Percentiles rank a stretch among this genome's conserved stretches.
Evolutionary conservation across 2,888 invertebrate species (phyloP).

Genomic region (Pachymerium ferrugineum): DNA sequence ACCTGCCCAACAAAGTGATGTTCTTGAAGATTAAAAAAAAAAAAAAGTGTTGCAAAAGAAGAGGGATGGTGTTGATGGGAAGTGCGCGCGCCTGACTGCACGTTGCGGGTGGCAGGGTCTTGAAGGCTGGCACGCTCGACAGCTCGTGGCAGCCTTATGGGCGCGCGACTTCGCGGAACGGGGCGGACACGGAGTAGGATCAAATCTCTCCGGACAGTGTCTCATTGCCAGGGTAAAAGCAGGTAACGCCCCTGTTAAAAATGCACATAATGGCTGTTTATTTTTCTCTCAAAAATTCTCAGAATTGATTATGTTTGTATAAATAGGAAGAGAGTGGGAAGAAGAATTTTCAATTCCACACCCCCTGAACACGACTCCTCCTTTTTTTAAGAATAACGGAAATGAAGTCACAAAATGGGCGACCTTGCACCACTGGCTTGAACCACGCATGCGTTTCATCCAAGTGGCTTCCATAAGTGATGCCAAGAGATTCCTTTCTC

Average conservation of each 20-base stretch:
- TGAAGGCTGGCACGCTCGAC: constrained; percentile 22
- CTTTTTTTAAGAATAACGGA: neutral
- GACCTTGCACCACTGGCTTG: constrained; percentile 16
- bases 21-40: constrained; percentile 17
- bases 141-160: constrained; percentile 22
- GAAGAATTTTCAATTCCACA: too few species aligned
- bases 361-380: neutral
- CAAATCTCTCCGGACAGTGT: constrained; percentile 4
- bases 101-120: constrained; percentile 19
- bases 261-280: neutral
- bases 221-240: neutral
- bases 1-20: constrained; percentile 8
- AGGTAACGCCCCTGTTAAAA: neutral
- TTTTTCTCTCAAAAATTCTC: neutral
- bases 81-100: constrained; percentile 23
- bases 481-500: constrained; percentile 17
- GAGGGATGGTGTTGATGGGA: constrained; percentile 25
- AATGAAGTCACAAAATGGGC: constrained; percentile 19
- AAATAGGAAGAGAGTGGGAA: too few species aligned
- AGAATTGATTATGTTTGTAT: too few species aligned
- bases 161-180: constrained; percentile 25
- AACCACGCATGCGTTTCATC: neutral
- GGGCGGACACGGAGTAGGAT: constrained; percentile 1
- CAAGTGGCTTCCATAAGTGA: constrained; percentile 19
- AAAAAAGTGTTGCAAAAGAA: constrained; percentile 11